Evolutionary conservation across 92 coral and sea anemone species (phyloP).

Genomic region (Parazoanthus atlanticus): DNA sequence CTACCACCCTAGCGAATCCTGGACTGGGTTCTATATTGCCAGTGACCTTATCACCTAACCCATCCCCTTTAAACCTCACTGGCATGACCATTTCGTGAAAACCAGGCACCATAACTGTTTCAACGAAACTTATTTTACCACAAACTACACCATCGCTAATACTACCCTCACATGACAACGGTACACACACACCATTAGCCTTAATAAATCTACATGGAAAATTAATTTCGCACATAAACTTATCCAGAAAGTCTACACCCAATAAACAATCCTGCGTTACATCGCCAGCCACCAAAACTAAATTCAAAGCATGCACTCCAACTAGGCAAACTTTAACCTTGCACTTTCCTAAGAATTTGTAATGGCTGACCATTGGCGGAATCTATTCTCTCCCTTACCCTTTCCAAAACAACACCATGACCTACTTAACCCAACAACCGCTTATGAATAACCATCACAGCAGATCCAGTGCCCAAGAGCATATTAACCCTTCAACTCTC

Average conservation of each 20-base stretch:
- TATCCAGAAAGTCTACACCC: constrained; percentile 47
- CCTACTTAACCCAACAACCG: constrained; percentile 9
- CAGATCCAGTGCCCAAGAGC: constrained; percentile 58
- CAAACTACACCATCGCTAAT: constrained; percentile 18
- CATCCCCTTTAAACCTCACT: constrained; percentile 44
- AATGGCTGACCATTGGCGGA: constrained; percentile 55
- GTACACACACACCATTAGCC: too few species aligned
- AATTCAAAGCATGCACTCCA: constrained; percentile 38
- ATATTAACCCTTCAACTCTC: constrained; percentile 36
- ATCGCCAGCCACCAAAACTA: constrained; percentile 56
- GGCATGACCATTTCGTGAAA: constrained; percentile 52
- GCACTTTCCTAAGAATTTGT: constrained; percentile 38
- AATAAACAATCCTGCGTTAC: constrained; percentile 51
- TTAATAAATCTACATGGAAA: background rate
- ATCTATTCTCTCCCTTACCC: constrained; percentile 37
- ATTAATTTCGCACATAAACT: constrained; percentile 47
- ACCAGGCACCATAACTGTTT: constrained; percentile 61
- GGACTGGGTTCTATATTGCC: constrained; percentile 52
- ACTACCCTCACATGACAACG: too few species aligned
- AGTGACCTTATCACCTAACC: constrained; percentile 45
- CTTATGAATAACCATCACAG: constrained; percentile 46
- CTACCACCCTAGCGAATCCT: constrained; percentile 49
- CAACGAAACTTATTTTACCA: constrained; percentile 52
- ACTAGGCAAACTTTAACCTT: constrained; percentile 15
- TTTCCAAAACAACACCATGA: background rate